These are phyloP conservation scores for Crypturellus tataupa DNA, from an alignment of 2,797 vertebrate genomes.

Conservation along the genomic window DNA sequence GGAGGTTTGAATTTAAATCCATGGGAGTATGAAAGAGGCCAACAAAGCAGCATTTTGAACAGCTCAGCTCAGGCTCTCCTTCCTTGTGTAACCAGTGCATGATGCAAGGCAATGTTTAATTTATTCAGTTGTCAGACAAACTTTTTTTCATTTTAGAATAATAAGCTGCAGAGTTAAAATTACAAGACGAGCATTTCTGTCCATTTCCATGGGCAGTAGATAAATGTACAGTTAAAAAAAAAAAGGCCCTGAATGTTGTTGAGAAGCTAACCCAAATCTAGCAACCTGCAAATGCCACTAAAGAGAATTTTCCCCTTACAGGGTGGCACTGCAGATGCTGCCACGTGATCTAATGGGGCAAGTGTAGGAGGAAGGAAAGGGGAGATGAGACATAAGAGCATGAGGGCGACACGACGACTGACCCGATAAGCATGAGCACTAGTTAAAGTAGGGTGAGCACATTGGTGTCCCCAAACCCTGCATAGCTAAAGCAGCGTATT, in stretches of 20 bases:
- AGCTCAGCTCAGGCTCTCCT: conserved; percentile 26
- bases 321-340: neutral
- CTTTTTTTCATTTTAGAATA: neutral
- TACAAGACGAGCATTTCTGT: neutral
- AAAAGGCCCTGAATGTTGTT: neutral
- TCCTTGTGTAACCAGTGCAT: neutral
- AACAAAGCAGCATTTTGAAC: neutral
- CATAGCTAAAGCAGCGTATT: neutral
- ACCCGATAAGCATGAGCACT: neutral
- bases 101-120: conserved; percentile 10
- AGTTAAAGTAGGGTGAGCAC: neutral
- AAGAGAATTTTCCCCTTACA: neutral
- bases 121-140: conserved; percentile 11
- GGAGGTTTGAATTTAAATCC: conserved; percentile 32
- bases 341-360: neutral
- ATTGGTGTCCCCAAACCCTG: neutral
- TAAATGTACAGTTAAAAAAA: neutral
- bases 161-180: neutral
- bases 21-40: conserved; percentile 5
- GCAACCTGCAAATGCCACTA: neutral
- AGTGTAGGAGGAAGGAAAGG: neutral
- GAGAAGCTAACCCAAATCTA: neutral
- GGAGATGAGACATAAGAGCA: neutral
- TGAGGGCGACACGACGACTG: neutral
- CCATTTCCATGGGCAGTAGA: neutral